Evolutionary conservation across 2,888 invertebrate genomes (phyloP).

Genomic region (Pristionchus arcanus): DNA sequence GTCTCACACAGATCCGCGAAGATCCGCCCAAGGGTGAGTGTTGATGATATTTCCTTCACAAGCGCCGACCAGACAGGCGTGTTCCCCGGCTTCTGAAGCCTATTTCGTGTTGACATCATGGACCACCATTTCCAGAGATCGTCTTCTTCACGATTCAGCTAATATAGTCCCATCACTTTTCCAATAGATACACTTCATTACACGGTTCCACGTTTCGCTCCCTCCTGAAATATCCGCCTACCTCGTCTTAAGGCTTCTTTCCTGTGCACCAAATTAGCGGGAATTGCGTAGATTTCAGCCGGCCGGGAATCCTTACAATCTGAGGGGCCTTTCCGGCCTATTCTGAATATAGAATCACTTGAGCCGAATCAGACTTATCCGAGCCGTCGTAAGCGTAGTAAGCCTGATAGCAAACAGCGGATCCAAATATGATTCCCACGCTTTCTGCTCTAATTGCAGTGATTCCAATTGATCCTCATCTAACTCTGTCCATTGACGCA

Average conservation of each 20-base stretch:
- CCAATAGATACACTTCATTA: background rate
- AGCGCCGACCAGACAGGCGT: no score
- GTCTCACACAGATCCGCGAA: constrained; percentile 13
- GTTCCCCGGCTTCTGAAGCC: no score
- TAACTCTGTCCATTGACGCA: background rate
- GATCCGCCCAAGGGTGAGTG: background rate
- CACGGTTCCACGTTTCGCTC: background rate
- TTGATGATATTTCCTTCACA: no score
- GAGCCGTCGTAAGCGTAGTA: background rate
- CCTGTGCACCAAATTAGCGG: background rate
- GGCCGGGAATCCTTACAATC: background rate
- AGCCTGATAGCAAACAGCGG: constrained; percentile 18
- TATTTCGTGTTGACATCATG: no score
- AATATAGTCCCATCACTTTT: background rate
- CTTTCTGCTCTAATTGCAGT: background rate
- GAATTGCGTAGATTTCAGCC: constrained; percentile 2
- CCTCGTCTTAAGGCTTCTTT: background rate
- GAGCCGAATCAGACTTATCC: background rate
- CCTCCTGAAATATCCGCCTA: background rate
- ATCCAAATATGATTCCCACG: background rate
- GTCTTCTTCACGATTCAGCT: background rate
- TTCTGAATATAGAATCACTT: constrained; percentile 13
- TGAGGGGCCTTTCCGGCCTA: background rate
- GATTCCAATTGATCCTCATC: background rate
- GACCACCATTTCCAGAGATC: background rate